phyloP scores from a whole-genome alignment of 2,113 vertebrate genomes.

The Connochaetes taurinus region DNA sequence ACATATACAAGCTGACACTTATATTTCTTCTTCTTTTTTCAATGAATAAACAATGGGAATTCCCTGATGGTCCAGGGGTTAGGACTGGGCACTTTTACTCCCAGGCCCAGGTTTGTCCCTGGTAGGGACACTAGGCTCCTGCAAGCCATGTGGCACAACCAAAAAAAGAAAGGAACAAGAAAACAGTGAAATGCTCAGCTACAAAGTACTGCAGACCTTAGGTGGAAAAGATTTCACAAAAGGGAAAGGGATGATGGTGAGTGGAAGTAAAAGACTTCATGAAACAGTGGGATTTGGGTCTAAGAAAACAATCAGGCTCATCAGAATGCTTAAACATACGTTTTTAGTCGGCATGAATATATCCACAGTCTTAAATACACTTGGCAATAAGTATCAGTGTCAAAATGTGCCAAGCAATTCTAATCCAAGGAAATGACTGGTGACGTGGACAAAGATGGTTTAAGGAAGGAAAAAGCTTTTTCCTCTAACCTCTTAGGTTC shows the following conservation, averaged over 20 bases:
- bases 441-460: background rate
- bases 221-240: background rate
- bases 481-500: background rate
- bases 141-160: background rate
- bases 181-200: background rate
- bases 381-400: background rate
- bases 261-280: background rate
- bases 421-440: background rate
- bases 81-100: background rate
- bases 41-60: background rate
- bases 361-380: background rate
- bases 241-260: background rate
- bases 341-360: background rate
- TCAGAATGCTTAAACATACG: background rate
- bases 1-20: background rate
- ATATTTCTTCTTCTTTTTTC: background rate
- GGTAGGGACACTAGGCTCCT: background rate
- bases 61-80: background rate
- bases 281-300: background rate
- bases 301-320: background rate
- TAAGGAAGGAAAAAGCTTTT: background rate
- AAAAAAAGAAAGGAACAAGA: background rate
- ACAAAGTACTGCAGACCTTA: background rate
- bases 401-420: background rate
- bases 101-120: background rate